Percentiles rank a stretch among this genome's conserved stretches.
These are phyloP conservation scores for Mya arenaria DNA, from an alignment of 1,140 invertebrate genomes.

Conservation along the genomic window DNA sequence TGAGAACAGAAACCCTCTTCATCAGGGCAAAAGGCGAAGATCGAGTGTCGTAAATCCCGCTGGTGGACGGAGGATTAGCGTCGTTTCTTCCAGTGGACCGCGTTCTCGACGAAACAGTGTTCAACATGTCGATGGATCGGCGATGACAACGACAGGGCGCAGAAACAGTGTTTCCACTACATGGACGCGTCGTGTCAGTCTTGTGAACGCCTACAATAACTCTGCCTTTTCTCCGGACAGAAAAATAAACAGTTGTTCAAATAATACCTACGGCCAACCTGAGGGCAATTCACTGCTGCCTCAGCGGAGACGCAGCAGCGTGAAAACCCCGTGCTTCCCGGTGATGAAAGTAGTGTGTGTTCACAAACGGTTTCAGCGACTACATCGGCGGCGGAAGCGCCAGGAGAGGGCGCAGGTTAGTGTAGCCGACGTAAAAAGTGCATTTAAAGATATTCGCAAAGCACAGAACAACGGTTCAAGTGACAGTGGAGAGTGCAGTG, in stretches of 20 bases:
- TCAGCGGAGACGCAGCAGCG: conserved; percentile 21
- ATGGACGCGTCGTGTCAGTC: neutral
- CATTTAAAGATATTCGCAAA: conserved; percentile 6
- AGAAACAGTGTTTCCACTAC: neutral
- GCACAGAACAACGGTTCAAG: neutral
- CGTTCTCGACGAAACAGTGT: neutral
- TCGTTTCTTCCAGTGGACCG: neutral
- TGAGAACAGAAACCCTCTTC: neutral
- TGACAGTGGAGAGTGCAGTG: conserved; percentile 6
- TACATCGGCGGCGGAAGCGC: conserved; percentile 4
- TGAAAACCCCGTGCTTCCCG: conserved; percentile 38
- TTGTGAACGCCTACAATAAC: conserved; percentile 26
- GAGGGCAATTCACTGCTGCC: neutral
- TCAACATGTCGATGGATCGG: neutral
- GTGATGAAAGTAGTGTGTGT: conserved; percentile 35
- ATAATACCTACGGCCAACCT: neutral
- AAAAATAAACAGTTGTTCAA: neutral
- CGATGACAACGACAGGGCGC: neutral
- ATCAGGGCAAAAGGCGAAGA: neutral
- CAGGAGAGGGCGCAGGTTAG: conserved; percentile 17
- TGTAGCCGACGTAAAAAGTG: conserved; percentile 26
- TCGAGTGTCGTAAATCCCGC: neutral
- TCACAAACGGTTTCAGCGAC: conserved; percentile 25
- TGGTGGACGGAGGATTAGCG: conserved; percentile 3
- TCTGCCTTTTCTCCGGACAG: neutral